A percentile compares a stretch with the other conserved stretches of the same genome.
Evolutionary conservation across 2,113 vertebrate genomes (phyloP).

Genomic region (Sylvilagus bachmani): DNA sequence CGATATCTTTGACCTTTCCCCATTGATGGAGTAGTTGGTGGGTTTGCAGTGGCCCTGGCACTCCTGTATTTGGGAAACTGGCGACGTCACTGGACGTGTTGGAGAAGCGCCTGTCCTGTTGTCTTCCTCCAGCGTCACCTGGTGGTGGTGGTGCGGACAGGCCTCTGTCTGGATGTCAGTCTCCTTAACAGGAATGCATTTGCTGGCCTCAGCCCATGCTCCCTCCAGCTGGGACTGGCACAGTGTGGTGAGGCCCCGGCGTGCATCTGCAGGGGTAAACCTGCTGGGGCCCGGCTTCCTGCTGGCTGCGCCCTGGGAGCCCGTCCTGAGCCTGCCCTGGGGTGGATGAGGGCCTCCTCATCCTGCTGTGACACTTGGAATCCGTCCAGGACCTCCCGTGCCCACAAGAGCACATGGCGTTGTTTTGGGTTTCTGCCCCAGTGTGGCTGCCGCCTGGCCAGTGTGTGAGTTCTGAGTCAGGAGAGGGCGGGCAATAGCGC

Average conservation of each 20-base stretch:
- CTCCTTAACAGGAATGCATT: background rate
- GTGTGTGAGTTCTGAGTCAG: background rate
- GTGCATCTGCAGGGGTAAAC: accelerated
- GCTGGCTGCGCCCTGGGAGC: accelerated
- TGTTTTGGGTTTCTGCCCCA: background rate
- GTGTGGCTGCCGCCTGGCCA: background rate
- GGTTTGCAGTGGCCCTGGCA: background rate
- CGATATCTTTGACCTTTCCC: background rate
- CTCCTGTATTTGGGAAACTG: background rate
- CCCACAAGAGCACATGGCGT: accelerated
- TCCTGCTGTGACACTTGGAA: background rate
- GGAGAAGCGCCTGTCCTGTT: background rate
- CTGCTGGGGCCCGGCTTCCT: background rate
- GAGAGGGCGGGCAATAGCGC: accelerated
- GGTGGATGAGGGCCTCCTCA: background rate
- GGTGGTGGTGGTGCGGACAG: background rate
- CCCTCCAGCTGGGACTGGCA: no score
- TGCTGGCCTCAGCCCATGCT: accelerated
- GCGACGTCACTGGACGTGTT: background rate
- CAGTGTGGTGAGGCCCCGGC: accelerated
- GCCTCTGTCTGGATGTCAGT: background rate
- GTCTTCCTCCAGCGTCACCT: background rate
- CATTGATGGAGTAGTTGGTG: background rate
- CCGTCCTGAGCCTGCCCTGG: background rate
- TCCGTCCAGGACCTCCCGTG: background rate